phyloP scores from a whole-genome alignment of 2,113 vertebrate genomes.

The Electrona antarctica region DNA sequence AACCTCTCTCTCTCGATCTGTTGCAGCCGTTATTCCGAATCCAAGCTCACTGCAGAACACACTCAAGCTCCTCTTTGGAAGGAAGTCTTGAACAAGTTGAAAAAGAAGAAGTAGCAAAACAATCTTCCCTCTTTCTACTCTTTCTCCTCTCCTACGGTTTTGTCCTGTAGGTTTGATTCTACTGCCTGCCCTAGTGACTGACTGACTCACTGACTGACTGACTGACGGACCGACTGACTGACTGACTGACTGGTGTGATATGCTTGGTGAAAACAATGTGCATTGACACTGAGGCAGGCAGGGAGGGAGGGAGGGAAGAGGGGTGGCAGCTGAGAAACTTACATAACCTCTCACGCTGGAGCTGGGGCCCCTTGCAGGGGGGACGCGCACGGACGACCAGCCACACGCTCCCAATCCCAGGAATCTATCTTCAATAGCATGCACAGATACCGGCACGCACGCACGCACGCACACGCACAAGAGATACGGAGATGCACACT shows the following conservation, averaged over 20 bases:
- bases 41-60: conserved; percentile 17
- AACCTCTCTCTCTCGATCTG: background rate
- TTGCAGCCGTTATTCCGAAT: background rate
- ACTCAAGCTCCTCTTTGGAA: conserved; percentile 1
- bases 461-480: background rate
- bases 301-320: conserved; percentile 20
- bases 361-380: conserved; percentile 56
- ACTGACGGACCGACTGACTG: background rate
- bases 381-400: conserved; percentile 26
- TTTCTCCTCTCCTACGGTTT: background rate
- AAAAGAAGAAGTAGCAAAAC: background rate
- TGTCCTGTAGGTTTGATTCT: conserved; percentile 19
- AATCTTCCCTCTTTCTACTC: too few species aligned
- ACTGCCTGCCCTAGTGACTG: conserved; percentile 52
- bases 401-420: background rate
- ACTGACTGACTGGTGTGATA: conserved; percentile 1
- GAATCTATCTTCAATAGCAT: background rate
- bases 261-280: conserved; percentile 49
- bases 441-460: too few species aligned
- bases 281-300: conserved; percentile 53
- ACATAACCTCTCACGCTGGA: conserved; percentile 68
- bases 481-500: background rate
- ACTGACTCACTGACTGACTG: conserved; percentile 46
- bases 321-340: conserved; percentile 66
- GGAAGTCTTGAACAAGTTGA: background rate